Percentiles rank a stretch among this genome's conserved stretches.
phyloP scores from a whole-genome alignment of 2,888 invertebrate genomes.

The Rotaria magnacalcarata region DNA sequence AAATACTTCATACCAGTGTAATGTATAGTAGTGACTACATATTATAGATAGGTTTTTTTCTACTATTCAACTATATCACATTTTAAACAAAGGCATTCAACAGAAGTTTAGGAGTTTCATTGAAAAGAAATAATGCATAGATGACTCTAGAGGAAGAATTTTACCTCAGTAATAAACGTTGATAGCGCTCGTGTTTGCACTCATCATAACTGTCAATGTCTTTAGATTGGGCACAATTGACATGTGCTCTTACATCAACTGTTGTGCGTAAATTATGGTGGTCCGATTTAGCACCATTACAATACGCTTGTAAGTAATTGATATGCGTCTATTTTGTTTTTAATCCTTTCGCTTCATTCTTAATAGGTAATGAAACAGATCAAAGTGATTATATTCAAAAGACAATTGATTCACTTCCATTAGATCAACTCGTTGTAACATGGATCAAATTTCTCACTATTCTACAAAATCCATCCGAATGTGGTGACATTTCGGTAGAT shows the following conservation, averaged over 20 bases:
- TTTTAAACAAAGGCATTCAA: too few relatives aligned
- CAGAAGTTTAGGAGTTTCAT: too few relatives aligned
- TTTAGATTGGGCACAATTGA: slow-evolving; percentile 33
- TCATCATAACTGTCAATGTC: background rate
- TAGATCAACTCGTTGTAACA: background rate
- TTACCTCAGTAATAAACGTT: too few relatives aligned
- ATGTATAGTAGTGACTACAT: too few relatives aligned
- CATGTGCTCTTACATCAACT: background rate
- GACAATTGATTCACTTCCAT: slow-evolving; percentile 12
- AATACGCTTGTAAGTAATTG: slow-evolving; percentile 11
- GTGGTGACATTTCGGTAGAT: slow-evolving; percentile 31
- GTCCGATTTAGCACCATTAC: background rate
- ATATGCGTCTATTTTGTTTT: background rate
- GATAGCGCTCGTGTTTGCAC: too few relatives aligned
- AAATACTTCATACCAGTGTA: too few relatives aligned
- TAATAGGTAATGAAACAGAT: slow-evolving; percentile 31
- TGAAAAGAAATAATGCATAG: too few relatives aligned
- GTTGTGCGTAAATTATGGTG: slow-evolving; percentile 21
- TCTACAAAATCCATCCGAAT: slow-evolving; percentile 24
- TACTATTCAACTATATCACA: too few relatives aligned
- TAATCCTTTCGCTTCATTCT: background rate
- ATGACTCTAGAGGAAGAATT: too few relatives aligned
- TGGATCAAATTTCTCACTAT: slow-evolving; percentile 25
- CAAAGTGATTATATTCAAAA: background rate
- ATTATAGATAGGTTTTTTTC: too few relatives aligned